These are phyloP conservation scores for Holacanthus passer DNA, from an alignment of 2,113 vertebrate species.

Conservation along the genomic window DNA sequence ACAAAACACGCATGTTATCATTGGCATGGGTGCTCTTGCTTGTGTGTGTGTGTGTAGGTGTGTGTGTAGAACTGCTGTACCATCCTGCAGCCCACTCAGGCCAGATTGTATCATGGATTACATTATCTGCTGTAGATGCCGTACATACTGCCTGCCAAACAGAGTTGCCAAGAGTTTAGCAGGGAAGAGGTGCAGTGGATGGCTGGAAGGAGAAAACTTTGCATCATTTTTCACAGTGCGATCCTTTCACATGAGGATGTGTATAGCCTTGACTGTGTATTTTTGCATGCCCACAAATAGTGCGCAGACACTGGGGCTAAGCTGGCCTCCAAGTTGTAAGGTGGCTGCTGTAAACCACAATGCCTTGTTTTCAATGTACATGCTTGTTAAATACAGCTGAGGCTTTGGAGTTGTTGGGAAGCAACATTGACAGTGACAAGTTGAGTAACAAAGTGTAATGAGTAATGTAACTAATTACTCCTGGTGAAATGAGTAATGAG, in stretches of 20 bases:
- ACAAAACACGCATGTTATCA: conserved; percentile 16
- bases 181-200: conserved; percentile 12
- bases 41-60: conserved; percentile 42
- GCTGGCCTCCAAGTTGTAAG: background rate
- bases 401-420: background rate
- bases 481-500: background rate
- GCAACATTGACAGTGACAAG: background rate
- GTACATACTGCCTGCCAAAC: conserved; percentile 52
- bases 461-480: background rate
- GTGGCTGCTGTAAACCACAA: background rate
- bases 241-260: background rate
- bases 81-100: conserved; percentile 63
- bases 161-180: conserved; percentile 22
- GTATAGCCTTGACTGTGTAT: background rate
- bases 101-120: conserved; percentile 68
- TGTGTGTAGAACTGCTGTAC: conserved; percentile 56
- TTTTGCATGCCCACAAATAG: background rate
- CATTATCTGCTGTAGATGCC: conserved; percentile 63
- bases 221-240: background rate
- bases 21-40: conserved; percentile 27
- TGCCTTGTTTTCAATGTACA: background rate
- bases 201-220: conserved; percentile 4
- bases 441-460: background rate
- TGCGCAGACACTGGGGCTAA: background rate
- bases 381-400: background rate